These are phyloP conservation scores for Gopherus flavomarginatus DNA, from an alignment of 2,113 vertebrate species.

Conservation along the genomic window DNA sequence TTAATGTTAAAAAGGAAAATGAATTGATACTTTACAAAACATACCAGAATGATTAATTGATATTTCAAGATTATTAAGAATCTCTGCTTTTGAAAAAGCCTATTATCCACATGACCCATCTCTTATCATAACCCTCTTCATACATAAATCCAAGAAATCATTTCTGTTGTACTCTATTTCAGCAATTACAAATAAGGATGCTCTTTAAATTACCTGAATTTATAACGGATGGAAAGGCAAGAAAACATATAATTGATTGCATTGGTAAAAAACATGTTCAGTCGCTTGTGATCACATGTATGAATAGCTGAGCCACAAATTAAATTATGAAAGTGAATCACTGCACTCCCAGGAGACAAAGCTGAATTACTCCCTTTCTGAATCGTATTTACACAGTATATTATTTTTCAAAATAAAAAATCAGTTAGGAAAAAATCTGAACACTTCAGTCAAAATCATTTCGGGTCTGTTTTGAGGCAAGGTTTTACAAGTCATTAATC, in stretches of 20 bases:
- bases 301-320: slow-evolving; percentile 30
- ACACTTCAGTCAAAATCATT: background rate
- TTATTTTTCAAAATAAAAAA: slow-evolving; percentile 6
- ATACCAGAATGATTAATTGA: background rate
- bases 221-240: slow-evolving; percentile 12
- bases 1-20: background rate
- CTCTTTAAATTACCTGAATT: slow-evolving; percentile 7
- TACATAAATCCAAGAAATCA: background rate
- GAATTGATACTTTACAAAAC: background rate
- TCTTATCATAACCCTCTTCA: slow-evolving; percentile 24
- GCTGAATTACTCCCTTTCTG: slow-evolving; percentile 6
- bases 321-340: slow-evolving; percentile 32
- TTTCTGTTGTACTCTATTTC: background rate
- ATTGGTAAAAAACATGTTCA: slow-evolving; percentile 25
- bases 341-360: background rate
- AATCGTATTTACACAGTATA: background rate
- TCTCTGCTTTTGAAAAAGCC: background rate
- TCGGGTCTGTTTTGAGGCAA: background rate
- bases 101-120: background rate
- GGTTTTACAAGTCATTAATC: background rate
- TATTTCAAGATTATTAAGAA: slow-evolving; percentile 1
- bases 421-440: background rate
- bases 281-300: slow-evolving; percentile 1
- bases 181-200: background rate
- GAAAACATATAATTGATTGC: slow-evolving; percentile 8